Conservation (phyloP, 2,888 invertebrate genomes). For the Pachymerium ferrugineum region DNA sequence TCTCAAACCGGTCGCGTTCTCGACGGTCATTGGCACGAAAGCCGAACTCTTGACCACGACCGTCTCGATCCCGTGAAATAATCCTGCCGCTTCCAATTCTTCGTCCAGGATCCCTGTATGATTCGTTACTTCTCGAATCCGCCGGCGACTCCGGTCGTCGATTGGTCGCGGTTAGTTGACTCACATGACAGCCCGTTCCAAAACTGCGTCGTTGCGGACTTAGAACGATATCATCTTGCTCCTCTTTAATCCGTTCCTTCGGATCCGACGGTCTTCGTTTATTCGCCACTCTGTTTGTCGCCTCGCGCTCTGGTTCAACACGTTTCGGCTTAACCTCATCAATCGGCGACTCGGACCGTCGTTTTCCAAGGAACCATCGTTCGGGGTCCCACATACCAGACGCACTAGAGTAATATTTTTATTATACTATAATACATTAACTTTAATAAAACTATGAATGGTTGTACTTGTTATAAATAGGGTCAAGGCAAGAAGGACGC, state of each 20-base stretch:
- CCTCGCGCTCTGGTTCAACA: constrained; percentile 41
- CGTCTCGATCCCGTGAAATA: constrained; percentile 59
- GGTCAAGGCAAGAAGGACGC: constrained; percentile 64
- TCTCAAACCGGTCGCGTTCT: constrained; percentile 37
- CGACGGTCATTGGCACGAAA: constrained; percentile 37
- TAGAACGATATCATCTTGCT: constrained; percentile 74
- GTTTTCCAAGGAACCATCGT: constrained; percentile 47
- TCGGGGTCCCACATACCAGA: constrained; percentile 53
- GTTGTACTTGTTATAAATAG: constrained; percentile 55
- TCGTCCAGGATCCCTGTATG: constrained; percentile 38
- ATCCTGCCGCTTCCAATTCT: constrained; percentile 84
- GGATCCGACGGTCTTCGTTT: constrained; percentile 46
- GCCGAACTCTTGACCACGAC: constrained; percentile 43
- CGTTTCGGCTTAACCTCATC: constrained; percentile 39
- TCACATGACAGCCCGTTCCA: constrained; percentile 78
- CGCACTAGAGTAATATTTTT: too few species aligned
- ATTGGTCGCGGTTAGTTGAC: constrained; percentile 45
- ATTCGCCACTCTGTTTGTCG: constrained; percentile 40
- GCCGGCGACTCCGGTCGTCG: constrained; percentile 39
- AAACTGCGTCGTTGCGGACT: constrained; percentile 81
- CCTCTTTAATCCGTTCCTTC: constrained; percentile 68
- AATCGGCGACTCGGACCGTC: constrained; percentile 42
- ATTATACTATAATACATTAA: background rate
- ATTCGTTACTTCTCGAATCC: constrained; percentile 37
- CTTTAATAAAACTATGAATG: background rate